Conservation (phyloP, 2,113 vertebrate species). For the Zosterops hypoxanthus region DNA sequence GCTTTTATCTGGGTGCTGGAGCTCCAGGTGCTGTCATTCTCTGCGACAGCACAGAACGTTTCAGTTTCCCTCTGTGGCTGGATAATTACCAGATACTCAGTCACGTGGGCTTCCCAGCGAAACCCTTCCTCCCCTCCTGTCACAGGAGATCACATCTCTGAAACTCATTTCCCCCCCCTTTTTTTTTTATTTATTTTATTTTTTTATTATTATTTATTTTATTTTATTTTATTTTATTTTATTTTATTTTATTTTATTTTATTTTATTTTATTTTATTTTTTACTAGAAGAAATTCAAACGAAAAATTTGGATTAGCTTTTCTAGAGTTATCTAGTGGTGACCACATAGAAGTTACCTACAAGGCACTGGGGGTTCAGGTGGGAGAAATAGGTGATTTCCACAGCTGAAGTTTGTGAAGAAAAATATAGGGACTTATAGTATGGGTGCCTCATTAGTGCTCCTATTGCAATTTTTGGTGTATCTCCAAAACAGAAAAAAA, state of each 20-base stretch:
- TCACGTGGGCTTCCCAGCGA: constrained; percentile 24
- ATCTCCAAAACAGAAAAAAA: background rate
- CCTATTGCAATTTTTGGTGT: background rate
- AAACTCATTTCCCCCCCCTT: background rate
- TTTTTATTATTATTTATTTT: background rate
- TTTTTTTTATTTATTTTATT: background rate
- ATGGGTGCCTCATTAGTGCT: background rate
- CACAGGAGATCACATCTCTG: constrained; percentile 28
- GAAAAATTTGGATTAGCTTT: background rate
- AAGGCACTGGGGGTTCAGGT: background rate
- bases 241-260: background rate
- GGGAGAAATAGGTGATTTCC: background rate
- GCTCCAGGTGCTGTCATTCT: constrained; percentile 61
- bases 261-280: background rate
- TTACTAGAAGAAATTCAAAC: background rate
- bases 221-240: background rate
- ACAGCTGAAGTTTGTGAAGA: background rate
- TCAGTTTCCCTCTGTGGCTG: constrained; percentile 37
- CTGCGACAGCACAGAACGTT: constrained; percentile 40
- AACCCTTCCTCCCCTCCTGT: constrained; percentile 21
- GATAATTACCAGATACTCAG: constrained; percentile 60
- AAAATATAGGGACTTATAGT: background rate
- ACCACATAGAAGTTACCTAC: background rate
- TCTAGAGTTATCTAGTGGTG: background rate
- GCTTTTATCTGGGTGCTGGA: constrained; percentile 49